Evolutionary conservation across 2,113 vertebrate species (phyloP).

Genomic region (Larimichthys crocea): DNA sequence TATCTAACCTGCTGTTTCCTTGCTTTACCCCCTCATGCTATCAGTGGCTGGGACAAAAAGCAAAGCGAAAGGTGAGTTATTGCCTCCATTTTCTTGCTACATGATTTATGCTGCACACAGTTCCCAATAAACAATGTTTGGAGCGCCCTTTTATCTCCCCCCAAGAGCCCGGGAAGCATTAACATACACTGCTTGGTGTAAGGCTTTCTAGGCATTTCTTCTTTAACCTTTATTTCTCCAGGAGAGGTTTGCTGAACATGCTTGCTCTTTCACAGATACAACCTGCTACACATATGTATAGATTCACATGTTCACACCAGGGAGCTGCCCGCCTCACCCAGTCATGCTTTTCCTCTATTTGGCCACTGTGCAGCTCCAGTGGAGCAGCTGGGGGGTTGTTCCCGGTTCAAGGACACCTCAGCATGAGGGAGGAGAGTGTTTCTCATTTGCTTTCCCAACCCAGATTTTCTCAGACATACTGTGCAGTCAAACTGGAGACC

Average conservation of each 20-base stretch:
- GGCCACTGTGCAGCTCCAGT: slow-evolving; percentile 59
- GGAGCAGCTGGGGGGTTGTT: slow-evolving; percentile 64
- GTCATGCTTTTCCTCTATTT: slow-evolving; percentile 50
- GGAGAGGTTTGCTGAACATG: slow-evolving; percentile 36
- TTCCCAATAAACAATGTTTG: slow-evolving; percentile 81
- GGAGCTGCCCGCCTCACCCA: slow-evolving; percentile 43
- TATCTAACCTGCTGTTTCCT: slow-evolving; percentile 79
- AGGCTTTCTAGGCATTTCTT: slow-evolving; percentile 44
- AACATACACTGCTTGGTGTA: slow-evolving; percentile 70
- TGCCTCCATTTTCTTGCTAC: slow-evolving; percentile 79
- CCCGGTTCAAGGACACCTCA: slow-evolving; percentile 72
- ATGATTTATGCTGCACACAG: slow-evolving; percentile 83
- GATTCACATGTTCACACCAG: slow-evolving; percentile 53
- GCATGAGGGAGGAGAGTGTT: slow-evolving; percentile 37
- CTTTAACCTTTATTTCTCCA: slow-evolving; percentile 38
- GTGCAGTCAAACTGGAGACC: slow-evolving; percentile 29
- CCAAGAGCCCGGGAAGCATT: slow-evolving; percentile 70
- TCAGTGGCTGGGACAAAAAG: slow-evolving; percentile 86
- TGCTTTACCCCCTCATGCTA: slow-evolving; percentile 74
- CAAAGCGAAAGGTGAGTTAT: slow-evolving; percentile 88
- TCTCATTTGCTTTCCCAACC: slow-evolving; percentile 46
- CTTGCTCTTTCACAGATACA: slow-evolving; percentile 28
- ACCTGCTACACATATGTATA: slow-evolving; percentile 60
- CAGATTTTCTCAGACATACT: slow-evolving; percentile 40
- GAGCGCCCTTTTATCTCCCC: slow-evolving; percentile 77